Evolutionary conservation across 2,113 vertebrate species (phyloP).

Genomic region (Craseonycteris thonglongyai): DNA sequence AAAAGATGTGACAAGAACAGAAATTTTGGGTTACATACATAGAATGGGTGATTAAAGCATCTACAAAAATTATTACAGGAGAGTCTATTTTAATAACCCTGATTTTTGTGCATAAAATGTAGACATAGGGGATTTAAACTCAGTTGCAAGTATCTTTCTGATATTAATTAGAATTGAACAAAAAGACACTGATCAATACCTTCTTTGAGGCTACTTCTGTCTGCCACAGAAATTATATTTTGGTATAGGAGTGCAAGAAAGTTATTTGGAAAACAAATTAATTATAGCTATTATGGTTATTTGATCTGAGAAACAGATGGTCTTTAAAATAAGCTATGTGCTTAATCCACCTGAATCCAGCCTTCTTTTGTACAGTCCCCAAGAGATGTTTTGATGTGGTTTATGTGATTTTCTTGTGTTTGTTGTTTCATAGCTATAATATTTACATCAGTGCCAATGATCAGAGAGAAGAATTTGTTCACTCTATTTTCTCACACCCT

Average conservation of each 20-base stretch:
- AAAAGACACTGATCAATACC: conserved; percentile 75
- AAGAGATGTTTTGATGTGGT: background rate
- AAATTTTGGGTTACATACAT: conserved; percentile 74
- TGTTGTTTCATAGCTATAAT: conserved; percentile 27
- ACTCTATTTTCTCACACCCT: background rate
- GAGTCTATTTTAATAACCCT: conserved; percentile 75
- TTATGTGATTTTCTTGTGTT: conserved; percentile 26
- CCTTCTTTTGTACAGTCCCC: background rate
- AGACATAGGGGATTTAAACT: conserved; percentile 72
- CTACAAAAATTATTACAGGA: conserved; percentile 74
- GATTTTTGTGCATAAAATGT: conserved; percentile 66
- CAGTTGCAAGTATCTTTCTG: conserved; percentile 67
- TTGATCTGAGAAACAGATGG: background rate
- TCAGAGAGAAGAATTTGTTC: conserved; percentile 26
- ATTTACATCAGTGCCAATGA: conserved; percentile 53
- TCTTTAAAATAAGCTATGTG: conserved; percentile 36
- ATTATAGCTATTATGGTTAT: conserved; percentile 41
- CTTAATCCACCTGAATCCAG: background rate
- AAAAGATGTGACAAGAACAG: conserved; percentile 60
- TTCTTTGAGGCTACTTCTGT: too few relatives aligned
- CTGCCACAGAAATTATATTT: conserved; percentile 71
- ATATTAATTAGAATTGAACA: conserved; percentile 76
- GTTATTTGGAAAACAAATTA: conserved; percentile 63
- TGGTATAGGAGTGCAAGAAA: conserved; percentile 49
- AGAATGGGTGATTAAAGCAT: conserved; percentile 73